A percentile compares a stretch with the other conserved stretches of the same genome.
phyloP scores from a whole-genome alignment of 2,113 vertebrate genomes.

The Chionodraco myersi region DNA sequence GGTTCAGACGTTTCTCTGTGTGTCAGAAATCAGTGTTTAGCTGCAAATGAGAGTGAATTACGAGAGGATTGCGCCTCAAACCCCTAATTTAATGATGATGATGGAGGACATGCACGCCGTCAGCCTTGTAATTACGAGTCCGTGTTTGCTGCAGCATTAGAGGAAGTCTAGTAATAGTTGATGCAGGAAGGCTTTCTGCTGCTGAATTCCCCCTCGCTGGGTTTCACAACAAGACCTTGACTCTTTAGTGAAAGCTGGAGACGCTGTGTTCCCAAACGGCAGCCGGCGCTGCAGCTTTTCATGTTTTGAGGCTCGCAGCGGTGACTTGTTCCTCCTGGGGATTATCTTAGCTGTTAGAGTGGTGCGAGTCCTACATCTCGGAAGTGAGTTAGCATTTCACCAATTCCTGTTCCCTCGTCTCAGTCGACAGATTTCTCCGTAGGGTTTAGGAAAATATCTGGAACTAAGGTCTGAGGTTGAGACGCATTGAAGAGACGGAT shows the following conservation, averaged over 20 bases:
- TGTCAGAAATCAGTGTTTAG: too few species aligned
- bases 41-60: conserved; percentile 69
- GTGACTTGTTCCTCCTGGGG: conserved; percentile 38
- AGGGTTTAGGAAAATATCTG: too few species aligned
- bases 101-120: conserved; percentile 58
- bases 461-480: too few species aligned
- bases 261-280: conserved; percentile 63
- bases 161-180: conserved; percentile 57
- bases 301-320: conserved; percentile 12
- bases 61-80: conserved; percentile 55
- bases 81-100: conserved; percentile 77
- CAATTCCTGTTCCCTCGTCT: too few species aligned
- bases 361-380: too few species aligned
- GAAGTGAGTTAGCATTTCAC: too few species aligned
- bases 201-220: conserved; percentile 54
- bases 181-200: conserved; percentile 30
- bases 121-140: conserved; percentile 73
- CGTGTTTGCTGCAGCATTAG: conserved; percentile 71
- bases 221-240: conserved; percentile 66
- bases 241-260: conserved; percentile 69
- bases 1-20: too few species aligned
- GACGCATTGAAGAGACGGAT: too few species aligned
- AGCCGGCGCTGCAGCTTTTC: conserved; percentile 33
- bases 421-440: too few species aligned
- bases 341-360: conserved; percentile 38